A percentile compares a stretch with the other conserved stretches of the same genome.
Evolutionary conservation across 2,113 vertebrate species (phyloP).

Genomic region (Capreolus pygargus): DNA sequence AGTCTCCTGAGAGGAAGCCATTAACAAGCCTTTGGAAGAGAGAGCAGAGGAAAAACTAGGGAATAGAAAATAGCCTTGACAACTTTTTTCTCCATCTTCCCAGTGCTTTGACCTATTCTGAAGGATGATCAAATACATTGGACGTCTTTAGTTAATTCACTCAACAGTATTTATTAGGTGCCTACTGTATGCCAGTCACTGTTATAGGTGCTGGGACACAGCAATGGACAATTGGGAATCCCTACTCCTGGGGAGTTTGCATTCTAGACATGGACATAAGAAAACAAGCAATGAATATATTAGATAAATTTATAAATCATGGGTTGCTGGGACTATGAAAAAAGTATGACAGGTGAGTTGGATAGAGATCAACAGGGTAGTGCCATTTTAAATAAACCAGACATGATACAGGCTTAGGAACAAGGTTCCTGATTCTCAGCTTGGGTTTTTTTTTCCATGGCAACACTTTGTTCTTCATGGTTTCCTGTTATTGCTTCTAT

Average conservation of each 20-base stretch:
- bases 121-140: neutral
- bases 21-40: neutral
- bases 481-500: neutral
- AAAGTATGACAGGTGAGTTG: neutral
- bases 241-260: neutral
- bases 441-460: neutral
- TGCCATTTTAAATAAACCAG: neutral
- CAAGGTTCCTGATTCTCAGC: neutral
- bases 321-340: neutral
- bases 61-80: neutral
- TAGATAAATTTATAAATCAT: neutral
- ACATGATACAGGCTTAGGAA: neutral
- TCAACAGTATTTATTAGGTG: neutral
- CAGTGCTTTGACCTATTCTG: neutral
- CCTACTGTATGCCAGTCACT: neutral
- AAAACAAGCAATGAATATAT: neutral
- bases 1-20: neutral
- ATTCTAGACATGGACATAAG: neutral
- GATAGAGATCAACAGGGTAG: neutral
- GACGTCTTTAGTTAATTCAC: neutral
- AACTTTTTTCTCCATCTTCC: neutral
- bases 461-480: neutral
- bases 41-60: neutral
- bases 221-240: neutral
- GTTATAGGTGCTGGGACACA: neutral